phyloP scores from a whole-genome alignment of 2,797 vertebrate genomes.

The Sebastes hubbsi region DNA sequence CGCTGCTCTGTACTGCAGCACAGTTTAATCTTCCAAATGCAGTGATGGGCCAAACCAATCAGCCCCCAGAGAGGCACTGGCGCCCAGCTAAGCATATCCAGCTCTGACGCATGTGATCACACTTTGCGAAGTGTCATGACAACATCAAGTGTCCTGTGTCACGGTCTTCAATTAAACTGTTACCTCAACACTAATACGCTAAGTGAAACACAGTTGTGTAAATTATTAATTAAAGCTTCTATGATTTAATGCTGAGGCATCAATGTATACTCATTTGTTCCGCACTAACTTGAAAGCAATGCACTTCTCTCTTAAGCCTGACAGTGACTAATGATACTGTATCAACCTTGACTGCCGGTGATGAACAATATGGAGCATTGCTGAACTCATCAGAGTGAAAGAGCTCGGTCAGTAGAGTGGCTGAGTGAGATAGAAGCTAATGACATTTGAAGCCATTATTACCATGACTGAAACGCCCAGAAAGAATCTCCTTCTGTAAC shows the following conservation, averaged over 20 bases:
- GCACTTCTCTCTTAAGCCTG: neutral
- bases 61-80: slow-evolving; percentile 39
- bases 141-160: slow-evolving; percentile 4
- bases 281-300: neutral
- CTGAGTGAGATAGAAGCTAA: slow-evolving; percentile 24
- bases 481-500: slow-evolving; percentile 20
- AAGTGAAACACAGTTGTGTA: neutral
- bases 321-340: slow-evolving; percentile 46
- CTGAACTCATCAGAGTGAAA: slow-evolving; percentile 34
- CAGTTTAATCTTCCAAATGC: slow-evolving; percentile 79
- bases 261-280: slow-evolving; percentile 6
- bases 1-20: slow-evolving; percentile 67
- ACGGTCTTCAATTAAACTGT: neutral
- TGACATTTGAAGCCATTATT: slow-evolving; percentile 46
- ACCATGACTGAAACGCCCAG: slow-evolving; percentile 19
- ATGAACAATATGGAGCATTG: slow-evolving; percentile 23
- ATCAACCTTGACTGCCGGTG: slow-evolving; percentile 30
- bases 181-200: neutral
- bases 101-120: slow-evolving; percentile 30
- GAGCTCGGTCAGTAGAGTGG: slow-evolving; percentile 22
- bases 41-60: slow-evolving; percentile 69
- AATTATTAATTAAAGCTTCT: neutral
- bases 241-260: slow-evolving; percentile 26
- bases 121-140: slow-evolving; percentile 22
- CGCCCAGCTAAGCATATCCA: slow-evolving; percentile 57